Percentiles rank a stretch among this genome's conserved stretches.
Conservation (phyloP, 2,113 vertebrate species). For the Notechis scutatus region DNA sequence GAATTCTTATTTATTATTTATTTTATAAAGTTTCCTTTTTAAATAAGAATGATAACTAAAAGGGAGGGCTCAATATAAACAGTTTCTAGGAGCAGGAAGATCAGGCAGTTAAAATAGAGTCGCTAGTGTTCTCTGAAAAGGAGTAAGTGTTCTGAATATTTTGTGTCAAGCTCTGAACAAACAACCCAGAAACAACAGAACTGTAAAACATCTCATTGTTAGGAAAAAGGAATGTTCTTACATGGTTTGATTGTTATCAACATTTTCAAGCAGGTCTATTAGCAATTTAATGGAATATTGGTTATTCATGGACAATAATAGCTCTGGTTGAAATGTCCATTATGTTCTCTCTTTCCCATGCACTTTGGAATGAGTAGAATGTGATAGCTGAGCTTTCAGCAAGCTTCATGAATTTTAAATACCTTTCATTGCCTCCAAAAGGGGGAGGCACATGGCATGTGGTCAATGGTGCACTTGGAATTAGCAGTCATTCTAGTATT, state of each 20-base stretch:
- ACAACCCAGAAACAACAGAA: slow-evolving; percentile 65
- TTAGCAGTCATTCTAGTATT: slow-evolving; percentile 73
- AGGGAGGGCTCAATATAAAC: slow-evolving; percentile 18
- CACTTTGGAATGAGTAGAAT: slow-evolving; percentile 87
- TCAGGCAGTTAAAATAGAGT: slow-evolving; percentile 66
- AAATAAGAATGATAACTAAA: neutral
- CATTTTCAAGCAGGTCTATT: slow-evolving; percentile 82
- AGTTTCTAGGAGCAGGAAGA: slow-evolving; percentile 50
- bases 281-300: slow-evolving; percentile 90
- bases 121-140: slow-evolving; percentile 66
- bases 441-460: slow-evolving; percentile 70
- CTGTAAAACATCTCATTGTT: slow-evolving; percentile 61
- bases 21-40: neutral
- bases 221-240: slow-evolving; percentile 80
- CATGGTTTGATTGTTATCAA: slow-evolving; percentile 74
- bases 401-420: slow-evolving; percentile 94
- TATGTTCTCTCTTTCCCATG: slow-evolving; percentile 78
- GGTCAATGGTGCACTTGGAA: slow-evolving; percentile 67
- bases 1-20: neutral
- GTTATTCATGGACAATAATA: slow-evolving; percentile 78
- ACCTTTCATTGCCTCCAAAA: slow-evolving; percentile 82
- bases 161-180: slow-evolving; percentile 66
- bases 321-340: slow-evolving; percentile 77
- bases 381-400: slow-evolving; percentile 80
- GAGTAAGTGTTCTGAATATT: slow-evolving; percentile 70